Conservation (phyloP, 2,797 vertebrate species). For the Mus caroli region DNA sequence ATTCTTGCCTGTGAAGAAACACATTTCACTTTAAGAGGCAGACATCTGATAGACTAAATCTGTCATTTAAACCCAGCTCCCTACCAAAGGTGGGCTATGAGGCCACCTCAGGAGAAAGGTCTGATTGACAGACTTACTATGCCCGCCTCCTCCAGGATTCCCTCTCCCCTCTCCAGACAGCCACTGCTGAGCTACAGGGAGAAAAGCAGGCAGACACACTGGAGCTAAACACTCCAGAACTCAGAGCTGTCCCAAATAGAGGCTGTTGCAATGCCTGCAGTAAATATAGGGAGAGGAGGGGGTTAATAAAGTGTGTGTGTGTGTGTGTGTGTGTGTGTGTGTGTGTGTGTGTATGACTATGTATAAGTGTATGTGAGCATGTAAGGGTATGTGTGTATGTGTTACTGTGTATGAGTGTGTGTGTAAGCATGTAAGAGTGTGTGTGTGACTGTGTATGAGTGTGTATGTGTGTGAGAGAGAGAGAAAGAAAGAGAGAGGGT, state of each 20-base stretch:
- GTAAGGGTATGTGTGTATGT: not conserved
- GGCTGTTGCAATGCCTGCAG: conserved; percentile 84
- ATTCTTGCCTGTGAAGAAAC: conserved; percentile 71
- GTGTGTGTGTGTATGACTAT: not conserved
- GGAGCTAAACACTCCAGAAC: conserved; percentile 90
- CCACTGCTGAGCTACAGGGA: conserved; percentile 79
- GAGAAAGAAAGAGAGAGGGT: no score
- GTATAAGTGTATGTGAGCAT: no score
- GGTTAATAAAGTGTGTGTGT: not conserved
- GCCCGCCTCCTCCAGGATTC: not conserved
- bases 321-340: not conserved
- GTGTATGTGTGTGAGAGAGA: not conserved
- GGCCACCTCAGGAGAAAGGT: conserved; percentile 80
- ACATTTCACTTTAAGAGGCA: conserved; percentile 86
- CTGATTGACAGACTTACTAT: conserved; percentile 73
- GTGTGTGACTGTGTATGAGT: no score
- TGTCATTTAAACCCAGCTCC: conserved; percentile 88
- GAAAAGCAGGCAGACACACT: conserved; percentile 87
- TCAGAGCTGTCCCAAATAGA: conserved; percentile 87
- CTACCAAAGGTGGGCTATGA: conserved; percentile 81
- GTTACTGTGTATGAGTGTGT: not conserved
- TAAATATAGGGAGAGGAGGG: not conserved
- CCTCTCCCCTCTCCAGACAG: conserved; percentile 70
- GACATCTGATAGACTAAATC: conserved; percentile 87
- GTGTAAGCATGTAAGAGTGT: no score